phyloP scores from a whole-genome alignment of 2,888 invertebrate species.

The Caenorhabditis afra region DNA sequence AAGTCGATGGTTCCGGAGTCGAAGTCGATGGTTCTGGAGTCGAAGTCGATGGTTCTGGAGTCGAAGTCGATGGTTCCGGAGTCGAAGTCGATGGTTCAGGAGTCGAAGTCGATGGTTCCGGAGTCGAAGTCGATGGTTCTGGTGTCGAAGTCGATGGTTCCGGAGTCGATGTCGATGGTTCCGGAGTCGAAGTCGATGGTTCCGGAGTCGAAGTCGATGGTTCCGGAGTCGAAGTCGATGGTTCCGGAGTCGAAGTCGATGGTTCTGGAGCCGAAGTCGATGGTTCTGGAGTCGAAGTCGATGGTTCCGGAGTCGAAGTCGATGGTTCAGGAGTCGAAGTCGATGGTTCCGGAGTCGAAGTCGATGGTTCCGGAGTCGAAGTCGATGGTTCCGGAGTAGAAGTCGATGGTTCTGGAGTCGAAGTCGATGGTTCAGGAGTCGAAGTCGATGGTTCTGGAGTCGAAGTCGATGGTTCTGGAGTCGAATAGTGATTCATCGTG shows the following conservation, averaged over 20 bases:
- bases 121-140: background rate
- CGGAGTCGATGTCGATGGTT: background rate
- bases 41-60: background rate
- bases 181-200: background rate
- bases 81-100: background rate
- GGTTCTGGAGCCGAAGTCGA: background rate
- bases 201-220: background rate
- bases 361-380: too few relatives aligned
- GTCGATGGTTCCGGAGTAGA: too few relatives aligned
- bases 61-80: background rate
- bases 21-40: background rate
- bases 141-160: background rate
- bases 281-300: constrained; percentile 1
- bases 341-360: too few relatives aligned
- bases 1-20: background rate
- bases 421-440: too few relatives aligned
- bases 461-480: too few relatives aligned
- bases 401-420: too few relatives aligned
- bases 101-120: background rate
- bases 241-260: background rate
- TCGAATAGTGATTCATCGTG: too few relatives aligned
- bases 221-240: background rate
- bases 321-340: background rate
- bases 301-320: background rate
- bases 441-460: too few relatives aligned